Evolutionary conservation across 2,888 invertebrate species (phyloP).

Genomic region (Rambutsinella grinnellia): DNA sequence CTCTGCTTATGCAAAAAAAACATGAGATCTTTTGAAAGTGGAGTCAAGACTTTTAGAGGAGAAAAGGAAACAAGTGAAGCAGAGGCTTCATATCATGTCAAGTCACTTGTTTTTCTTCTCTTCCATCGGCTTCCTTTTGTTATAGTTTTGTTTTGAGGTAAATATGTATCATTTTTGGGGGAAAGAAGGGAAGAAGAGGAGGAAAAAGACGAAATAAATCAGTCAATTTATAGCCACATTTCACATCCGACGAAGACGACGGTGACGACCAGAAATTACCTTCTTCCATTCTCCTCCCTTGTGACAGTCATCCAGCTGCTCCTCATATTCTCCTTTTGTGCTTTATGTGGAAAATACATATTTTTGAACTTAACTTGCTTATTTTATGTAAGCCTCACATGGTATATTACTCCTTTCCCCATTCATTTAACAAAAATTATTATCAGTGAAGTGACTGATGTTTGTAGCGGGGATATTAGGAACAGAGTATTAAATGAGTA

Average conservation of each 20-base stretch:
- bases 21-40: conserved; percentile 2
- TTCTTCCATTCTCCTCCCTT: conserved; percentile 10
- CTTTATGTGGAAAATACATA: neutral
- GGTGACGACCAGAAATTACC: conserved; percentile 11
- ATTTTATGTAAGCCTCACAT: too few species aligned
- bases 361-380: too few species aligned
- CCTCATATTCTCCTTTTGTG: conserved; percentile 25
- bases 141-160: conserved; percentile 43
- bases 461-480: too few species aligned
- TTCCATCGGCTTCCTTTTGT: neutral
- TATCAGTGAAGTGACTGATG: neutral
- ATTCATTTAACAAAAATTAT: neutral
- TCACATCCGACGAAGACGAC: conserved; percentile 42
- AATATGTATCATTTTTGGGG: conserved; percentile 52
- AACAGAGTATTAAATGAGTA: too few species aligned
- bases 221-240: conserved; percentile 58
- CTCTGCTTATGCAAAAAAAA: conserved; percentile 34
- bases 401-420: neutral
- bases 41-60: conserved; percentile 26
- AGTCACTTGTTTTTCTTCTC: conserved; percentile 5
- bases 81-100: conserved; percentile 25
- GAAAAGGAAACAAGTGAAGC: neutral
- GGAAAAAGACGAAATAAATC: conserved; percentile 53
- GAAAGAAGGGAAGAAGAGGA: neutral
- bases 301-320: conserved; percentile 27